Evolutionary conservation across 2,888 invertebrate species (phyloP).

Genomic region (Pristionchus exspectatus): DNA sequence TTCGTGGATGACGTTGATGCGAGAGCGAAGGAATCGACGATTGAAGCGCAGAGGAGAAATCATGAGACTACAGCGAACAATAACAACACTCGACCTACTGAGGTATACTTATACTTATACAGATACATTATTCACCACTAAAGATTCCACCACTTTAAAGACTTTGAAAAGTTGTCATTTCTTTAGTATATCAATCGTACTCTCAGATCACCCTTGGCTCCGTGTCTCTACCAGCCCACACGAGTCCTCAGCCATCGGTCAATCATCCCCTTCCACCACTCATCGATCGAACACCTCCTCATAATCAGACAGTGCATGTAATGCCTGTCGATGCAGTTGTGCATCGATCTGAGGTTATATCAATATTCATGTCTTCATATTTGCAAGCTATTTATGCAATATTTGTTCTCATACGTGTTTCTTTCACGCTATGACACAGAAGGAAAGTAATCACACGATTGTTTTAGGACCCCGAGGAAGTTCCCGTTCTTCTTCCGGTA

Average conservation of each 20-base stretch:
- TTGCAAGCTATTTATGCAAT: too few species aligned
- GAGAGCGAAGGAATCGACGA: conserved; percentile 9
- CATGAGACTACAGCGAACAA: not conserved
- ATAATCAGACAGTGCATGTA: not conserved
- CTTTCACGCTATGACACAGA: too few species aligned
- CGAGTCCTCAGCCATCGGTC: not conserved
- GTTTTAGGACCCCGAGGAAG: conserved; percentile 26
- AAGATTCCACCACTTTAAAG: not conserved
- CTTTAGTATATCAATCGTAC: not conserved
- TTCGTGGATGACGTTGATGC: conserved; percentile 17
- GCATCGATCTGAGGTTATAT: conserved; percentile 35
- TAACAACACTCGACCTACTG: conserved; percentile 3
- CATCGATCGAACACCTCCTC: conserved; percentile 29
- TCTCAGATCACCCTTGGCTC: not conserved
- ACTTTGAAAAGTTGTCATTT: not conserved
- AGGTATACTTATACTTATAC: not conserved
- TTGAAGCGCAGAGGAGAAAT: not conserved
- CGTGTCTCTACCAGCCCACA: not conserved
- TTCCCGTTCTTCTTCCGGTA: not conserved
- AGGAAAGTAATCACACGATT: too few species aligned
- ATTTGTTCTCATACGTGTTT: too few species aligned
- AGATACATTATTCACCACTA: not conserved
- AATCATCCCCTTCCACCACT: conserved; percentile 39
- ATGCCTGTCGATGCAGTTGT: conserved; percentile 42
- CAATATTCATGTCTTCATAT: too few species aligned